A percentile compares a stretch with the other conserved stretches of the same genome.
These are phyloP conservation scores for Hippocampus barbouri DNA, from an alignment of 2,113 vertebrate species.

Conservation along the genomic window DNA sequence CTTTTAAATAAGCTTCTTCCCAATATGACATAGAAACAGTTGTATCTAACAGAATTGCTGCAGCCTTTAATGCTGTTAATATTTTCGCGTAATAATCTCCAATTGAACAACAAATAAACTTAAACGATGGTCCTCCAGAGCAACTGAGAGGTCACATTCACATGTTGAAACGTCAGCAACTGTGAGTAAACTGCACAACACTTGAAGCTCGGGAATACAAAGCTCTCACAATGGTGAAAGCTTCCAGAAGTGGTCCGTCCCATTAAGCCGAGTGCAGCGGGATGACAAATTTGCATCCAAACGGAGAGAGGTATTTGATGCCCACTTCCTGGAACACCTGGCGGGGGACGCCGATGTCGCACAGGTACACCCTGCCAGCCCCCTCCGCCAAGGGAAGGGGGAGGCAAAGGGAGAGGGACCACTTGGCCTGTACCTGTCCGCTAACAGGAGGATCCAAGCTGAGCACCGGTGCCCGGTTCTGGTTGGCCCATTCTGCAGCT, in stretches of 20 bases:
- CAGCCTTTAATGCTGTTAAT: conserved; percentile 9
- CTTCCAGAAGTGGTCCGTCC: conserved; percentile 9
- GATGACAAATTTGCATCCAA: conserved; percentile 97
- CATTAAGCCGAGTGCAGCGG: conserved; percentile 86
- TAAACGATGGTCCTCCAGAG: conserved; percentile 24
- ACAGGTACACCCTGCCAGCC: conserved; percentile 88
- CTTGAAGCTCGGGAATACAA: conserved; percentile 34
- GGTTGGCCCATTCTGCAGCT: conserved; percentile 93
- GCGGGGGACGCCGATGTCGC: conserved; percentile 92
- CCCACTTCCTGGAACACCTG: conserved; percentile 95
- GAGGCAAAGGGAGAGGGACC: conserved; percentile 91
- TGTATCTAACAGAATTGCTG: conserved; percentile 7
- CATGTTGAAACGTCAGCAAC: conserved; percentile 15
- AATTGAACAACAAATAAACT: conserved; percentile 6
- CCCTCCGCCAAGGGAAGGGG: conserved; percentile 85
- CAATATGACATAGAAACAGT: conserved; percentile 19
- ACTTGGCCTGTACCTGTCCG: conserved; percentile 87
- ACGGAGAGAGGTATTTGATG: conserved; percentile 94
- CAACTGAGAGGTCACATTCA: conserved; percentile 12
- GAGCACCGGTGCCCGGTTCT: conserved; percentile 91
- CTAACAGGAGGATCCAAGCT: conserved; percentile 91
- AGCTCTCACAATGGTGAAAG: conserved; percentile 32
- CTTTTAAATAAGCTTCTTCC: not conserved
- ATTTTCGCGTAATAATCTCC: conserved; percentile 18
- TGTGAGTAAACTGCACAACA: conserved; percentile 26